A percentile compares a stretch with the other conserved stretches of the same genome.
phyloP scores from a whole-genome alignment of 2,113 vertebrate genomes.

The Dendrocopos noguchii region DNA sequence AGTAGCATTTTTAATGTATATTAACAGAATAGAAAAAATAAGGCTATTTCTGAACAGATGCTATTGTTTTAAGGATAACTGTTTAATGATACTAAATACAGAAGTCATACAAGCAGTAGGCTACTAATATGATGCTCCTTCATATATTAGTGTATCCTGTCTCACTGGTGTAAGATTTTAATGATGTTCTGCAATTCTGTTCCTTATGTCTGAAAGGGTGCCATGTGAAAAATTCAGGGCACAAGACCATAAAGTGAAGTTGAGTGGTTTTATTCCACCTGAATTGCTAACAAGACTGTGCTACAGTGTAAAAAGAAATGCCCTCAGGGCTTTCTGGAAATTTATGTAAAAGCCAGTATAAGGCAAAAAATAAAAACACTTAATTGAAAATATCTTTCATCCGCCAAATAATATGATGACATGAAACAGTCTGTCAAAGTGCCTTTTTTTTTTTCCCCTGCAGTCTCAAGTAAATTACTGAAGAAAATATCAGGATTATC shows the following conservation, averaged over 20 bases:
- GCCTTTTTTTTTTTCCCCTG: neutral
- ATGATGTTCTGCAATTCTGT: neutral
- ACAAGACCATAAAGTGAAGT: conserved; percentile 31
- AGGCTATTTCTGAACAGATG: neutral
- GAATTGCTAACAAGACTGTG: conserved; percentile 50
- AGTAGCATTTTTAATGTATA: neutral
- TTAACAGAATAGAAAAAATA: neutral
- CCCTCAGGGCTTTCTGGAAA: conserved; percentile 1
- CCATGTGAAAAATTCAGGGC: conserved; percentile 36
- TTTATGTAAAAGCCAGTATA: conserved; percentile 59
- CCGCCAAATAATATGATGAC: neutral
- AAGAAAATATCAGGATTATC: neutral
- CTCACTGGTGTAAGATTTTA: neutral
- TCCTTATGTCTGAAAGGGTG: neutral
- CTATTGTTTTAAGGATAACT: neutral
- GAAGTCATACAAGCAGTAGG: neutral
- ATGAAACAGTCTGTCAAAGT: conserved; percentile 5
- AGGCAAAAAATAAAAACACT: conserved; percentile 51
- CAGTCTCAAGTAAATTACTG: neutral
- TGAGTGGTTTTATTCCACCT: conserved; percentile 64
- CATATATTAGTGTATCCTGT: neutral
- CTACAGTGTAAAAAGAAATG: conserved; percentile 22
- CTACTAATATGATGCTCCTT: neutral
- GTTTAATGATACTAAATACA: neutral
- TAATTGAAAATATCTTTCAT: conserved; percentile 3